Evolutionary conservation across 2,113 vertebrate species (phyloP).

Genomic region (Garra rufa): DNA sequence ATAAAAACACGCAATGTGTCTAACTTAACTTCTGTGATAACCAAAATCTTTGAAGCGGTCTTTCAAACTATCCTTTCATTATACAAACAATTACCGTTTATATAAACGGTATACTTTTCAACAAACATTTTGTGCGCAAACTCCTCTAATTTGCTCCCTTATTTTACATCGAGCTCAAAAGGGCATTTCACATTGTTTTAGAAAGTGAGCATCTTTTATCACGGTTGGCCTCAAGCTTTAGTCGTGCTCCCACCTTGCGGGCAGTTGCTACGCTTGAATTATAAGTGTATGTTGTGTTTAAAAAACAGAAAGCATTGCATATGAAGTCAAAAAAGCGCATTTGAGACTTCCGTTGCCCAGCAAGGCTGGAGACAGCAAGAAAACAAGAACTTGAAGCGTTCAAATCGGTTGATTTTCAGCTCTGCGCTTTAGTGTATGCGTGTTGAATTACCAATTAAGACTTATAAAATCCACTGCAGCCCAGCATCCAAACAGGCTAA

Average conservation of each 20-base stretch:
- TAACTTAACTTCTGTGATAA: not conserved
- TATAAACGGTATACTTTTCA: not conserved
- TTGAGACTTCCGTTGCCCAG: not conserved
- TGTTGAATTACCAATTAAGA: constrained; percentile 61
- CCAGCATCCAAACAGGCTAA: constrained; percentile 34
- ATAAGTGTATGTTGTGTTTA: not conserved
- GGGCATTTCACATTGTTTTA: not conserved
- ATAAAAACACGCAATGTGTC: not conserved
- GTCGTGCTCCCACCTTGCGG: constrained; percentile 62
- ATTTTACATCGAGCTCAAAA: not conserved
- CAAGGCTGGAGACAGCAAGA: not conserved
- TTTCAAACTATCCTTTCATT: not conserved
- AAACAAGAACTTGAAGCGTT: not conserved
- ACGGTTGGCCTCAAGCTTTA: not conserved
- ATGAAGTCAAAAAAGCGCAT: not conserved
- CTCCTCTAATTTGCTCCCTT: not conserved
- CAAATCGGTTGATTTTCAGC: constrained; percentile 22
- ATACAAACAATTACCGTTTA: not conserved
- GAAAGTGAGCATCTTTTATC: not conserved
- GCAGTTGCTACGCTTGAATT: constrained; percentile 44
- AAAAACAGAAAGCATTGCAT: not conserved
- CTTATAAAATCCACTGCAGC: constrained; percentile 57
- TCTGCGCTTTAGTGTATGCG: constrained; percentile 39
- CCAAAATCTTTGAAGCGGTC: not conserved
- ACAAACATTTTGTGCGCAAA: not conserved